A percentile compares a stretch with the other conserved stretches of the same genome.
Evolutionary conservation across 2,113 vertebrate species (phyloP).

Genomic region (Progne subis): DNA sequence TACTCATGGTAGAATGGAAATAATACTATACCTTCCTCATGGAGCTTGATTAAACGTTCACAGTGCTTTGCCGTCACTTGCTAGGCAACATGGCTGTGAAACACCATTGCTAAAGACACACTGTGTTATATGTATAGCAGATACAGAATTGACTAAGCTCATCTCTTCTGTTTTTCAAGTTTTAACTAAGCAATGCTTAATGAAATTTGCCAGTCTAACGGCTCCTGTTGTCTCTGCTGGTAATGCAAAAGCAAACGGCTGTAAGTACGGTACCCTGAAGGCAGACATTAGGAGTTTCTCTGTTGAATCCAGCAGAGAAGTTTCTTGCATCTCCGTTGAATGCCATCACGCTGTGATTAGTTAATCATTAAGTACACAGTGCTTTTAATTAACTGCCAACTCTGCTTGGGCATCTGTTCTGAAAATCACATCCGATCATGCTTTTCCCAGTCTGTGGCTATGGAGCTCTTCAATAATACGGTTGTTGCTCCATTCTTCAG

Average conservation of each 20-base stretch:
- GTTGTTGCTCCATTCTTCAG: not conserved
- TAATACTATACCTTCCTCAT: not conserved
- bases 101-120: not conserved
- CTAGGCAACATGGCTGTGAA: not conserved
- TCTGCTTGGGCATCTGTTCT: conserved; percentile 76
- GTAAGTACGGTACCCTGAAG: conserved; percentile 57
- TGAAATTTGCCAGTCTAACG: conserved; percentile 53
- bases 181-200: conserved; percentile 42
- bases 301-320: conserved; percentile 71
- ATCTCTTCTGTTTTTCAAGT: conserved; percentile 4
- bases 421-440: conserved; percentile 59
- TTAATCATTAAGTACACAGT: conserved; percentile 78
- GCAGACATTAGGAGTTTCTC: conserved; percentile 69
- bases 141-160: not conserved
- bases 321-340: conserved; percentile 59
- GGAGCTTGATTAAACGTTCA: not conserved
- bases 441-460: conserved; percentile 52
- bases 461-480: conserved; percentile 41
- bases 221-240: conserved; percentile 47
- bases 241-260: conserved; percentile 56
- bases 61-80: not conserved
- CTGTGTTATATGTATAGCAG: not conserved
- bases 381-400: conserved; percentile 81
- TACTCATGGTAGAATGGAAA: not conserved
- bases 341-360: conserved; percentile 79